These are phyloP conservation scores for Sycophila sp. DNA, from an alignment of 1,140 invertebrate genomes.

Conservation along the genomic window DNA sequence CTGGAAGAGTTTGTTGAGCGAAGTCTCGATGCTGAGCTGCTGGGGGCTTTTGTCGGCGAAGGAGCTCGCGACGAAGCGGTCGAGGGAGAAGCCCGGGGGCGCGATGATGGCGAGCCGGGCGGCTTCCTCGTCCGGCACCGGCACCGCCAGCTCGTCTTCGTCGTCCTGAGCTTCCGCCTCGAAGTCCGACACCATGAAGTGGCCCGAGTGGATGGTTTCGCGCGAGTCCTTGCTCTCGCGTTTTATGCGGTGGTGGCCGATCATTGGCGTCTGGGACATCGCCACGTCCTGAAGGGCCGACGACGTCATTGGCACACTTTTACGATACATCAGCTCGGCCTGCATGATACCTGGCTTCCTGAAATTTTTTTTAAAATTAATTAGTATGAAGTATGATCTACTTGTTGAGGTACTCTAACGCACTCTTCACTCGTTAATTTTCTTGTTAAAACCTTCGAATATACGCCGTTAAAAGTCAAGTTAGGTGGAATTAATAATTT, in stretches of 20 bases:
- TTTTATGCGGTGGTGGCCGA: conserved; percentile 12
- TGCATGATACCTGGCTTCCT: conserved; percentile 50
- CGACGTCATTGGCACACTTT: conserved; percentile 42
- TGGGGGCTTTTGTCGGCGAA: conserved; percentile 73
- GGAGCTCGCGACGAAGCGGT: conserved; percentile 70
- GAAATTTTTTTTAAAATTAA: background rate
- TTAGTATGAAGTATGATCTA: no score
- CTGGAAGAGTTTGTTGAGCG: conserved; percentile 93
- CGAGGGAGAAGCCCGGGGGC: conserved; percentile 46
- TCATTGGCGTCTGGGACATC: background rate
- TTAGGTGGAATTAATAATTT: no score
- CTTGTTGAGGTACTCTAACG: no score
- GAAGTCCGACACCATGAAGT: conserved; percentile 98
- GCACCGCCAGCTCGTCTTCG: conserved; percentile 82
- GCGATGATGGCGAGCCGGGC: conserved; percentile 54
- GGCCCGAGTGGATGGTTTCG: conserved; percentile 94
- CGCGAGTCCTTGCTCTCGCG: conserved; percentile 47
- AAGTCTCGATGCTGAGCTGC: conserved; percentile 89
- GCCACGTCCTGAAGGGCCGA: conserved; percentile 24
- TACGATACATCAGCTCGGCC: conserved; percentile 60
- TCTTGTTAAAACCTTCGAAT: no score
- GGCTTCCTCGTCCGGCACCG: conserved; percentile 76
- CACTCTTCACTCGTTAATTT: no score
- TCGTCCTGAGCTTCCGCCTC: conserved; percentile 92
- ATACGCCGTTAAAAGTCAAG: no score